Evolutionary conservation across 1,140 invertebrate species (phyloP), one percentile per base, ranked within the genome.

Genomic region (Trachymyrmex cornetzi): DNA sequence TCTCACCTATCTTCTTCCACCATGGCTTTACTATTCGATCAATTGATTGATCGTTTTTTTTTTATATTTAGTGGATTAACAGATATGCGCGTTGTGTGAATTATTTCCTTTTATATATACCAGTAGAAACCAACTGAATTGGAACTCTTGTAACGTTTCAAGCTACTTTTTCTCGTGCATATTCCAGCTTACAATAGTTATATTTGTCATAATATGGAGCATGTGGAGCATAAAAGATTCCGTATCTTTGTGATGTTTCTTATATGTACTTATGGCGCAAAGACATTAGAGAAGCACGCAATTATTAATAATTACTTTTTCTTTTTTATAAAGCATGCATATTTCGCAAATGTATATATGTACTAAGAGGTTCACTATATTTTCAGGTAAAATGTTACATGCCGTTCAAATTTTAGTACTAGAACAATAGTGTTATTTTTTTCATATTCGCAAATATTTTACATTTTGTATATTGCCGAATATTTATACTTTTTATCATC

Each of bases 61-160:
- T 44, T 11, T 11, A 44, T 9, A 88, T 77, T 81, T 77, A 81
- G 77, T 66, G 63, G 5, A 90, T 90, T 90, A 90, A 90, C 89
- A 90, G 80, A 77, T 80, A 82, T 81, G 69, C 74, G 87, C 59
- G 5, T 69, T 89, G 86, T 82, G 80, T 90, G 86, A 80, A 77
- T 84, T 80, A 57, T 87, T 77, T 57, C 59, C 9, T 44, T 77
- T 90, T 61, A 57, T 34, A 14, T 19, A n/a, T 1, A 38, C 7
- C 34, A 55, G 48, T 50, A 38, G 24, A 48, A 38, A 38, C 34
- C 34, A 34, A 50, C 30, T 34, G 11, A 71, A 24, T 48, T 82
- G 38, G 74, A 61, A 82, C 19, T 72, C 34, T 82, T 30, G 2
- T 34, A 71, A 61, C 48, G 48, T 63, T 82, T 75, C 4, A 72